Base-by-base conservation (phyloP, 2,888 invertebrate species). In the Harmothoe impar region DNA sequence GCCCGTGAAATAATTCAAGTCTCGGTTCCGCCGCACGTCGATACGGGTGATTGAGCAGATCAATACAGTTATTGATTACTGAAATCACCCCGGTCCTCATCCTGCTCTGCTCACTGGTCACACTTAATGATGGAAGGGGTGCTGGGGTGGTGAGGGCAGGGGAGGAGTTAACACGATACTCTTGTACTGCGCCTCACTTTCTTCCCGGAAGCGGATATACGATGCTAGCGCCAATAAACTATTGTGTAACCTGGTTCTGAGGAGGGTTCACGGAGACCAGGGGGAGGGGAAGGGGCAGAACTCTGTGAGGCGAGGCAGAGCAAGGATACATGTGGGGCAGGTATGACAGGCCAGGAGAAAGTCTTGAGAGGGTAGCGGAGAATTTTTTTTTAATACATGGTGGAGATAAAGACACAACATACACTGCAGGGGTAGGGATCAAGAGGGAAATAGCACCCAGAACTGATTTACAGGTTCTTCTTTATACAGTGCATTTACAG, bases 11-110 rank as follows among this genome's bases (percentile, higher is more conserved):
- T 72, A 72, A n/a, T 62, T 72, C 62, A 62, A 3, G 20, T 62
- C 62, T 20, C 62, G 7, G 62, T 3, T 15, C 62, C 3, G 20
- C 62, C 72, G 12, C 35, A 17, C 10, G 81, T 43, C 81, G 35
- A 33, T 81, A 43, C 43, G 81, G 12, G n/a, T 81, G 33, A 81
- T 81, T 43, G 81, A 81, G 23, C 81, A 81, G 81, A 33, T 81
- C 81, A 43, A 43, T 81, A 35, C 81, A 43, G 5, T 43, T 81
- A 81, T 81, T 81, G 81, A 81, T 81, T 81, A 81, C 33, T 33
- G 81, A 77, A 77, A 77, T 77, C 29, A 62, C n/a, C 62, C 62
- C 62, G 5, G 5, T 5, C 23, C 25, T 23, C 62, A 5, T 25
- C 62, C 62, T 25, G 25, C 23, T n/a, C n/a, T 31, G 25, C 31